Evolutionary conservation across 2,113 vertebrate species (phyloP).

Genomic region (Todiramphus saurophagus): DNA sequence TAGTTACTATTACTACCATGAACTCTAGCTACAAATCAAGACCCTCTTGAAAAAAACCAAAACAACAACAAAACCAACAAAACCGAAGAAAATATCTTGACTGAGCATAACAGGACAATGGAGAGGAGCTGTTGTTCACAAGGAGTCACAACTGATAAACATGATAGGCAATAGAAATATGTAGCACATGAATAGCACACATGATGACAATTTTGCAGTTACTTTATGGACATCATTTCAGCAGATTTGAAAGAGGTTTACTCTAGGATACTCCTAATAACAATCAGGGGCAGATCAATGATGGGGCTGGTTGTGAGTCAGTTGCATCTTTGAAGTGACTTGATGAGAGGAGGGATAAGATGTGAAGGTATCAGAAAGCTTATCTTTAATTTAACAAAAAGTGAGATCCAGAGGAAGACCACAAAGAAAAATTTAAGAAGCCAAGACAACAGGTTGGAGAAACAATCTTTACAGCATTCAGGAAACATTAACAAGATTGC

Average conservation of each 20-base stretch:
- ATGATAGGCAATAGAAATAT: not conserved
- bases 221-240: not conserved
- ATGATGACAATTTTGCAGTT: not conserved
- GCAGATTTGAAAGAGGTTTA: not conserved
- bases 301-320: not conserved
- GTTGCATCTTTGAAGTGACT: not conserved
- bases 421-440: not conserved
- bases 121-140: not conserved
- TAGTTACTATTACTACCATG: not conserved
- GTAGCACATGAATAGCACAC: not conserved
- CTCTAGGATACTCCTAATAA: not conserved
- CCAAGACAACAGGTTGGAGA: not conserved
- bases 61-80: not conserved
- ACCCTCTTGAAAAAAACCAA: not conserved
- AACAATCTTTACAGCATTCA: not conserved
- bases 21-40: not conserved
- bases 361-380: not conserved
- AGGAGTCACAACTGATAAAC: not conserved
- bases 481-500: not conserved
- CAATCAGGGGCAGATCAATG: not conserved
- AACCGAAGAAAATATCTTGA: not conserved
- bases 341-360: not conserved
- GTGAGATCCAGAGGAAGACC: not conserved
- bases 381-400: not conserved
- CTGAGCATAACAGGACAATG: not conserved